Evolutionary conservation across 1,140 invertebrate genomes (phyloP), one percentile per base, ranked within the genome.

Genomic region (Acyrthosiphon pisum): DNA sequence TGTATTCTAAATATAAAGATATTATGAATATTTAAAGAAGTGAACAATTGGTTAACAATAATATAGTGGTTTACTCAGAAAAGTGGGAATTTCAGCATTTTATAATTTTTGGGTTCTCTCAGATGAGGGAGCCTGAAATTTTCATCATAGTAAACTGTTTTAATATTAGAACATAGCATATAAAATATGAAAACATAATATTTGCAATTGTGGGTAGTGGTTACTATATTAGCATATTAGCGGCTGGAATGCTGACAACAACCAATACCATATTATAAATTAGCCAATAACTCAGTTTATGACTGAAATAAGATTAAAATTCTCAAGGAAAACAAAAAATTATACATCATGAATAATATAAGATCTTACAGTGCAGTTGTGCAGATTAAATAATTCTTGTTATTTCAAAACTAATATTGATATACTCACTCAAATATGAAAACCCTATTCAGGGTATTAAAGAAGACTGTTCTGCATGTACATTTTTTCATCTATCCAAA

Each of bases 121-220:
- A 50, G 91, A 92, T 84, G 68, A 92, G 91, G 91, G 91, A 92
- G 91, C 91, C 91, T 92, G 91, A 92, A 91, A 81, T 35, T 83
- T 84, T 81, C 76, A 92, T 92, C 91, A 92, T 35, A 11, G 76
- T 84, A 83, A 76, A 50, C 41, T 68, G 41, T 41, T 30, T 30
- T 18, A 20, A 30, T 87, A 44, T 1, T 83, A 41, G 22, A 83
- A 83, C 7, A 37, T 41, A 83, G 20, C 8, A 37, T 22, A 41
- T n/a, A 68, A 68, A 23, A 56, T 23, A 56, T 20, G 50, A 56
- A 23, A 56, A 56, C 0, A 35, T 18, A 76, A 81, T 22, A 37
- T 37, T 81, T 81, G 6, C 8, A 68, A n/a, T 37, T 81, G 6
- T 81, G 7, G 14, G 14, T 48, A 6, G 9, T n/a, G n/a, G n/a